These are phyloP conservation scores for Epistrophella euchroma DNA, from an alignment of 2,888 invertebrate genomes.

Conservation along the genomic window DNA sequence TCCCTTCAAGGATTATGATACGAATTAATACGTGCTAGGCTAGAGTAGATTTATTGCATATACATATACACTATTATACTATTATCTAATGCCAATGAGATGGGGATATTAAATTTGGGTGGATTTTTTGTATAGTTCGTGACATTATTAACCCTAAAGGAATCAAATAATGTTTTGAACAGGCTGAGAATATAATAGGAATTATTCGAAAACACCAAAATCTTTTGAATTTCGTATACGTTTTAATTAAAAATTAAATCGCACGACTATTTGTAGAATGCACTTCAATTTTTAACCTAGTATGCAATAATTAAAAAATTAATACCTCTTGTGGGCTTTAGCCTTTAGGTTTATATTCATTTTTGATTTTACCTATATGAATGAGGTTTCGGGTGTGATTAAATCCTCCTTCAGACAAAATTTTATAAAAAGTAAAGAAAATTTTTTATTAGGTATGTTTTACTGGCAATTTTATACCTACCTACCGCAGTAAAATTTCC, in stretches of 20 bases:
- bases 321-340: no score
- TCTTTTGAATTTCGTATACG: background rate
- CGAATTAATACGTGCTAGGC: slow-evolving; percentile 41
- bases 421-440: no score
- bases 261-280: background rate
- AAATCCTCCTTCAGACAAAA: no score
- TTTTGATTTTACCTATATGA: no score
- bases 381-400: no score
- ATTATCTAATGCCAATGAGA: slow-evolving; percentile 46
- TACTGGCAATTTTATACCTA: no score
- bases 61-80: background rate
- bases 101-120: slow-evolving; percentile 15
- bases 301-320: no score
- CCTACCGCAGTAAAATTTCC: no score
- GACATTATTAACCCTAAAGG: slow-evolving; percentile 18
- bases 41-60: slow-evolving; percentile 13
- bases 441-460: no score
- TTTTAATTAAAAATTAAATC: background rate
- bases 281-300: background rate
- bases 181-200: background rate
- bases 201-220: background rate
- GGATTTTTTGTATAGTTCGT: slow-evolving; percentile 50
- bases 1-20: slow-evolving; percentile 35
- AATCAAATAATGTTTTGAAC: slow-evolving; percentile 18
- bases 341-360: no score